Evolutionary conservation across 2,113 vertebrate species (phyloP), one percentile per base, ranked within the genome.

Genomic region (Serinus canaria): DNA sequence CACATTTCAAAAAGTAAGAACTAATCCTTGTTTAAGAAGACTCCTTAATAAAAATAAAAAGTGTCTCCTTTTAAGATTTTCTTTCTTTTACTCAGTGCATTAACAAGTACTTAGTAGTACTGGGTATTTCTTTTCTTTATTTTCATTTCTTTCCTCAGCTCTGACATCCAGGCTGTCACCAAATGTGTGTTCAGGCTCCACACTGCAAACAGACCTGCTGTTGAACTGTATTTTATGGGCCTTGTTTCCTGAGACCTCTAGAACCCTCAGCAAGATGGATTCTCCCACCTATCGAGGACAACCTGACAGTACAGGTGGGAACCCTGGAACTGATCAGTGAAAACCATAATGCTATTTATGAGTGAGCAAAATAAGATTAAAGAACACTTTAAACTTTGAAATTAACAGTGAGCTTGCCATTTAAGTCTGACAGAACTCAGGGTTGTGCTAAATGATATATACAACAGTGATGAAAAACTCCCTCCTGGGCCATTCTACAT

Each of bases 361-460:
- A 87, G 41, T 1, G 39, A 81, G 72, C 49, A 72, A 95, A 90
- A 81, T 58, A 92, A 94, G 73, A 79, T 92, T 88, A 94, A 92
- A 94, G 82, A 94, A 89, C 55, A 77, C 79, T 95, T 90, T 90
- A 77, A 95, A 93, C 83, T 93, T 93, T 74, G 76, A 94, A 94
- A 94, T 84, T 94, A 95, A 74, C 81, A 94, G 67, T 50, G 63
- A 95, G 56, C 49, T 96, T 96, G 85, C 81, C 83, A 92, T 96
- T 96, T 85, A 81, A 92, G 52, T 46, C 58, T 63, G 78, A 73
- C 72, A 88, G 90, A 84, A 41, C 77, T 81, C 49, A 83, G 52
- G 59, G 60, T 31, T 85, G 37, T 43, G 22, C 64, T 56, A 89
- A 93, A 80, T 46, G 59, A 83, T 84, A 96, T 83, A 75, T 79